These are phyloP conservation scores for Accipiter cooperii DNA, from an alignment of 2,113 vertebrate species.

Conservation along the genomic window DNA sequence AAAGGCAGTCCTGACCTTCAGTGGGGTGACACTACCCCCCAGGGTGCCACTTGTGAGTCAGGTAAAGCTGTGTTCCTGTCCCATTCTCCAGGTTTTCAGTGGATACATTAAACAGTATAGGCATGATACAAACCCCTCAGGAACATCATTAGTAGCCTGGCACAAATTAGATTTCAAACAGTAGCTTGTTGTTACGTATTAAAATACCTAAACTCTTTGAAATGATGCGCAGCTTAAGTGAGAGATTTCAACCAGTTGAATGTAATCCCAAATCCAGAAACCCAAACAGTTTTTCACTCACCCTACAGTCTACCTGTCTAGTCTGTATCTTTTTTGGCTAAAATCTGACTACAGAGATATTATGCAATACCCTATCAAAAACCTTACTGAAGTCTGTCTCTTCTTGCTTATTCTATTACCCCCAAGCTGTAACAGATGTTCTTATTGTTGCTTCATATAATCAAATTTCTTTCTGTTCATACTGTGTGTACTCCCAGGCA, in stretches of 20 bases:
- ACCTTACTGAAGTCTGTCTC: background rate
- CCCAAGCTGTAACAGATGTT: background rate
- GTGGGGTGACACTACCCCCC: background rate
- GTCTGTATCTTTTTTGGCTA: background rate
- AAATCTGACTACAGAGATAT: background rate
- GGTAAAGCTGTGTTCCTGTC: accelerated
- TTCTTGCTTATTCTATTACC: background rate
- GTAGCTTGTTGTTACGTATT: background rate
- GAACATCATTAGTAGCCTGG: background rate
- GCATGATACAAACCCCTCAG: background rate
- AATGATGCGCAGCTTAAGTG: background rate
- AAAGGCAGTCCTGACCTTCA: background rate
- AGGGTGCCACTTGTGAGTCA: background rate
- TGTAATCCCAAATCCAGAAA: background rate
- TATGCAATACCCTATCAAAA: background rate
- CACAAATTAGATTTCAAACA: background rate
- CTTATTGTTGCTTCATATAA: background rate
- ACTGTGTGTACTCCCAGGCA: background rate
- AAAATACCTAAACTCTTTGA: background rate
- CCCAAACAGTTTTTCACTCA: background rate
- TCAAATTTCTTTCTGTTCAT: background rate
- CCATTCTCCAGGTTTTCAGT: background rate
- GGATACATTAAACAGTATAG: background rate
- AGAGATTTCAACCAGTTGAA: background rate
- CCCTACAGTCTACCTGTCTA: background rate